These are phyloP conservation scores for Drosophila parthenogenetica DNA, from an alignment of 2,888 invertebrate species.

Conservation along the genomic window DNA sequence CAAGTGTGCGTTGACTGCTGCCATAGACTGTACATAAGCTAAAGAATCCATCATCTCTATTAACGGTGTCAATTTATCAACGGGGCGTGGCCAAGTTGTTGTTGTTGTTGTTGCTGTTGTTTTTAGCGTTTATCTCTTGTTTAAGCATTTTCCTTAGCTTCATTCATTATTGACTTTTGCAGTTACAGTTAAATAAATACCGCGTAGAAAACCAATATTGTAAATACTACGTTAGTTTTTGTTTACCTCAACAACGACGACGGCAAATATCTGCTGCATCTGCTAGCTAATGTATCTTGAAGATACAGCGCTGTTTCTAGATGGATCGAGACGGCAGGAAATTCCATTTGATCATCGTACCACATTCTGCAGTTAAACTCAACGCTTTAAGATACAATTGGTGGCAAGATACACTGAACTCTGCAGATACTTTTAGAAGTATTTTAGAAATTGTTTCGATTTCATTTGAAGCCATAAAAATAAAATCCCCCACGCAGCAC, in stretches of 20 bases:
- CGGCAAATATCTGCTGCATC: conserved; percentile 16
- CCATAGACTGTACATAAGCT: conserved; percentile 13
- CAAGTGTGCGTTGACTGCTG: conserved; percentile 37
- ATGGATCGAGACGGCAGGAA: not conserved
- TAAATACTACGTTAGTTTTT: conserved; percentile 73
- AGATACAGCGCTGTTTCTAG: not conserved
- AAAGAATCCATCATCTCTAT: conserved; percentile 59
- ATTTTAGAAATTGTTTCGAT: conserved; percentile 6
- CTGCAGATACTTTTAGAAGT: not conserved
- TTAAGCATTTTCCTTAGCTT: conserved; percentile 59
- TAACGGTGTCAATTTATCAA: conserved; percentile 74
- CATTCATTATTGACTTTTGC: conserved; percentile 66
- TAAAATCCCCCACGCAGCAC: conserved; percentile 52
- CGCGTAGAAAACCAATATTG: conserved; percentile 77
- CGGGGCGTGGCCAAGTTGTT: conserved; percentile 65
- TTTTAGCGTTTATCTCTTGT: conserved; percentile 63
- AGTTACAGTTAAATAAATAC: conserved; percentile 75
- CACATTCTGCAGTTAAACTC: not conserved
- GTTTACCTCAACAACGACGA: conserved; percentile 48
- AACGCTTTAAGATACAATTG: too few species aligned
- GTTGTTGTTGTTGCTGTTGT: conserved; percentile 18
- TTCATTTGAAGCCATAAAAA: conserved; percentile 48
- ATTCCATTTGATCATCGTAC: not conserved
- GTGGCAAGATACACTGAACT: not conserved
- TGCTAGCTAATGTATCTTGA: not conserved